These are phyloP conservation scores for Manis javanica DNA, from an alignment of 2,797 vertebrate genomes.

Conservation along the genomic window DNA sequence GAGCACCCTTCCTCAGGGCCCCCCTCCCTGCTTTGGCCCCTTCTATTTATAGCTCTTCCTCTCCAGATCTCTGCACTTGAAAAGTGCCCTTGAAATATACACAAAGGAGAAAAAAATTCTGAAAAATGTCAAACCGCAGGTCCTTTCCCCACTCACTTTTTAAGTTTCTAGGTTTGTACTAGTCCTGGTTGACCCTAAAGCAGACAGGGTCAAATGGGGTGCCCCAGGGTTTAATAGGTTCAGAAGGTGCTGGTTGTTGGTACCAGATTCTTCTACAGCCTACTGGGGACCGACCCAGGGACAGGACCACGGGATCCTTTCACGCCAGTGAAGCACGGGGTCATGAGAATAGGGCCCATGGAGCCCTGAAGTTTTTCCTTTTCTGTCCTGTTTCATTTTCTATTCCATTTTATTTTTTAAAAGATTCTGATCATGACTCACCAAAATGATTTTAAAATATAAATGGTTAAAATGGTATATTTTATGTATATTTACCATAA, in stretches of 20 bases:
- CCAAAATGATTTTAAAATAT: slow-evolving; percentile 1
- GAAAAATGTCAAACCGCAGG: slow-evolving; percentile 73
- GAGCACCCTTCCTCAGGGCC: not conserved
- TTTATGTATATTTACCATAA: not conserved
- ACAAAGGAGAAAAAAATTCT: slow-evolving; percentile 33
- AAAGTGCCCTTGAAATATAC: slow-evolving; percentile 46
- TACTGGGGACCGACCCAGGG: not conserved
- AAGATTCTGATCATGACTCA: not conserved
- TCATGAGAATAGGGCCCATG: fast-evolving
- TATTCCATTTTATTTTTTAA: not conserved
- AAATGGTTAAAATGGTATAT: not conserved
- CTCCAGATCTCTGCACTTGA: not conserved
- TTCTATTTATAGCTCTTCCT: slow-evolving; percentile 77
- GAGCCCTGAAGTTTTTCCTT: not conserved
- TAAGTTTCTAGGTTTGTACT: slow-evolving; percentile 68
- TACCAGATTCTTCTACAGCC: not conserved
- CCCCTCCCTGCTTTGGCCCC: not conserved
- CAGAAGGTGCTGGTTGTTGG: too few species aligned
- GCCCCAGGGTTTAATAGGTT: not conserved
- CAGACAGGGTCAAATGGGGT: not conserved
- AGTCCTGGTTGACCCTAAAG: slow-evolving; percentile 57
- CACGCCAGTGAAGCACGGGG: too few species aligned
- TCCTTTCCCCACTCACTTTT: slow-evolving; percentile 55
- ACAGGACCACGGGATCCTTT: not conserved
- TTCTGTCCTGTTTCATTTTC: not conserved